Base-by-base conservation (phyloP, 2,113 vertebrate species). In the Dendropsophus ebraccatus region DNA sequence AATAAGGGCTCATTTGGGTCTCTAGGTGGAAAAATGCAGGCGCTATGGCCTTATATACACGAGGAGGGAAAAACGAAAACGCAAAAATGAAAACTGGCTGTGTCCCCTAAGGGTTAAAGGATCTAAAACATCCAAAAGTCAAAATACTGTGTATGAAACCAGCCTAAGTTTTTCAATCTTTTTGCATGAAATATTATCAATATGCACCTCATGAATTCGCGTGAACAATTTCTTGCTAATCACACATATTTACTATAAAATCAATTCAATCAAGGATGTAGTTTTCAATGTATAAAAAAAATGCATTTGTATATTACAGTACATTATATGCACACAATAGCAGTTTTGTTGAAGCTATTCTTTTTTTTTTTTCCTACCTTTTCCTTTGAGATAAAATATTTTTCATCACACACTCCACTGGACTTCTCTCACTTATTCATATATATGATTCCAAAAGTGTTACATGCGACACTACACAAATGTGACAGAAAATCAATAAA, bases 401-500 rank as follows among this genome's bases (percentile, higher is more conserved):
- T 50, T 76, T 79, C 76, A 47, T 81, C 56, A 81, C 78, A 81
- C 78, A 65, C 78, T 81, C 78, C 78, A 47, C 56, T 81, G 78
- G 78, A 60, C 58, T 62, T 41, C 78, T 81, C 78, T 81, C 78
- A 81, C 78, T 62, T 65, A 81, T 81, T 81, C 56, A 62, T 81
- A 81, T 81, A 81, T 81, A 81, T 81, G 56, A 81, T 94, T 91
- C 93, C 89, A 90, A 93, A 92, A 94, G 92, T 89, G 93, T 91
- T 91, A 91, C 88, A 90, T 91, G 75, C 92, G 90, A 90, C 88
- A 86, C 91, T 92, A 90, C 91, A 87, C 89, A 87, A 88, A 81
- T 12, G 91, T 91, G 88, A 90, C 91, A 94, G 93, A 21, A 89
- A 81, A 93, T 94, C 91, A 87, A 94, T 94, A 93, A 92, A 91